Evolutionary conservation across 1,140 invertebrate species (phyloP).

Genomic region (Rhagoletis pomonella): DNA sequence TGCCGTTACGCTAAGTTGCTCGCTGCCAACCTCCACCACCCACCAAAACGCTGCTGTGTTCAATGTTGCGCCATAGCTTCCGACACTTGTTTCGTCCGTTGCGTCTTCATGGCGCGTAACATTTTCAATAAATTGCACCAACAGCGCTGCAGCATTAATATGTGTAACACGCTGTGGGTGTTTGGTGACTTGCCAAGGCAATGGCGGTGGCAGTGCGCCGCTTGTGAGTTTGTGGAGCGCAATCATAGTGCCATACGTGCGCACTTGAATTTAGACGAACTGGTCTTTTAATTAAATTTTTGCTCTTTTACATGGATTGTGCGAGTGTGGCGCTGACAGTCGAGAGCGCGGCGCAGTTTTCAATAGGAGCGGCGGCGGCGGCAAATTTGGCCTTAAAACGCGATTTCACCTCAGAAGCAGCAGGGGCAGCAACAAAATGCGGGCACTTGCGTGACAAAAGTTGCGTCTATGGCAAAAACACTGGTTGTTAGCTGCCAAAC

Average conservation of each 20-base stretch:
- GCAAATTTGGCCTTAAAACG: not conserved
- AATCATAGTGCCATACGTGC: not conserved
- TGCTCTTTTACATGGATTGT: not conserved
- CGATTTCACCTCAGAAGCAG: not conserved
- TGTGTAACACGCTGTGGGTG: not conserved
- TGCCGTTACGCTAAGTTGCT: constrained; percentile 22
- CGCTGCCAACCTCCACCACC: not conserved
- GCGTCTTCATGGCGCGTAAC: not conserved
- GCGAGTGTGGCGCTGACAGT: not conserved
- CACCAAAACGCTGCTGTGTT: not conserved
- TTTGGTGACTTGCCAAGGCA: not conserved
- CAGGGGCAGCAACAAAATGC: not conserved
- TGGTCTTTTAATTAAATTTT: constrained; percentile 46
- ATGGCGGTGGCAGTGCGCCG: too few relatives aligned
- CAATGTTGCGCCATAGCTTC: not conserved
- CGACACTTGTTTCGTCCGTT: not conserved
- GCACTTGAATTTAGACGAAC: not conserved
- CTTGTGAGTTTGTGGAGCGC: not conserved
- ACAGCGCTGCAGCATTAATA: not conserved
- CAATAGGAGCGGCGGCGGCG: too few relatives aligned
- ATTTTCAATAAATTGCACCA: constrained; percentile 35
- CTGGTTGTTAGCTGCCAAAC: not conserved
- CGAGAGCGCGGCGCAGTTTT: not conserved
- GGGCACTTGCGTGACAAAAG: constrained; percentile 33
- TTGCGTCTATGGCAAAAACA: constrained; percentile 11